phyloP scores from a whole-genome alignment of 2,797 vertebrate genomes.

The Rhinoraja longicauda region DNA sequence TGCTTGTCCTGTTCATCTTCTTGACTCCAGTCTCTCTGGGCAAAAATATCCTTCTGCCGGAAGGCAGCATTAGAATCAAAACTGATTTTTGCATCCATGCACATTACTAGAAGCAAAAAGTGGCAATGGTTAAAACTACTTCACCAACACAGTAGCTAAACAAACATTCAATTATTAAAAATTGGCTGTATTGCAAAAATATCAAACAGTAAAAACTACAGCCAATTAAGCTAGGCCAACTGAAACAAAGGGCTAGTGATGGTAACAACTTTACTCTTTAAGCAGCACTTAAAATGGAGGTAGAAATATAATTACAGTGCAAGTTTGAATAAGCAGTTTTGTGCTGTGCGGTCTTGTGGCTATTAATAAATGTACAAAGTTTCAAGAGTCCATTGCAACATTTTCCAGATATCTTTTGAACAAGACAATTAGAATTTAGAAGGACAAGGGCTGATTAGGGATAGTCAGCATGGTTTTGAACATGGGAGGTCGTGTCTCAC shows the following conservation, averaged over 20 bases:
- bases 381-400: neutral
- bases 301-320: neutral
- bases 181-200: neutral
- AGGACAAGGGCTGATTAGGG: too few species aligned
- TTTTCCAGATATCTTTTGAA: neutral
- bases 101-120: slow-evolving; percentile 70
- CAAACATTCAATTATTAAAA: neutral
- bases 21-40: slow-evolving; percentile 86
- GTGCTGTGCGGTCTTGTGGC: neutral
- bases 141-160: neutral
- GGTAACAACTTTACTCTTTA: neutral
- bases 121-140: neutral
- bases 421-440: too few species aligned
- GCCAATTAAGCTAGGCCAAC: neutral
- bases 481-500: too few species aligned
- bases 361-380: neutral
- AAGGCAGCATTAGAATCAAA: slow-evolving; percentile 91
- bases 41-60: slow-evolving; percentile 87
- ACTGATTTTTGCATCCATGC: slow-evolving; percentile 98
- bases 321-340: neutral
- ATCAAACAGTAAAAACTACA: neutral
- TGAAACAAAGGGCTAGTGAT: neutral
- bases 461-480: too few species aligned
- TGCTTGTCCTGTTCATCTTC: slow-evolving; percentile 82
- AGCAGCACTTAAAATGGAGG: neutral